Evolutionary conservation across 2,888 invertebrate genomes (phyloP).

Genomic region (Tipula vernalis): DNA sequence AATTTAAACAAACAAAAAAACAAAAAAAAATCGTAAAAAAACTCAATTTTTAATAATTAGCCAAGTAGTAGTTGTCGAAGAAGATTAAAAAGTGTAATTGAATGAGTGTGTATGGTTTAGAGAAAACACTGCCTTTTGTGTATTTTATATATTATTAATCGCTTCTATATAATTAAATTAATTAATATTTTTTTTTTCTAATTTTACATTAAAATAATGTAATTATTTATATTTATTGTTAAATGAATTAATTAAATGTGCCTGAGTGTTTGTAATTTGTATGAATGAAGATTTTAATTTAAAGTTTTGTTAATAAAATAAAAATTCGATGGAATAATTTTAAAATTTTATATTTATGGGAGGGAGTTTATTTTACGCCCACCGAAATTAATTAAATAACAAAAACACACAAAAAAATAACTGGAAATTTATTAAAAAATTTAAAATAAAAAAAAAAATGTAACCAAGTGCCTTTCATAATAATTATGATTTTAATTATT

Average conservation of each 20-base stretch:
- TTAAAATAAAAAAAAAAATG: neutral
- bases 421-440: neutral
- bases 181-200: neutral
- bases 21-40: neutral
- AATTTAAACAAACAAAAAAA: neutral
- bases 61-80: neutral
- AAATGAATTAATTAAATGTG: neutral
- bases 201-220: neutral
- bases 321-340: neutral
- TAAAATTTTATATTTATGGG: neutral
- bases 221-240: neutral
- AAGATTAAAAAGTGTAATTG: neutral
- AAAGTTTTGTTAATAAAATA: neutral
- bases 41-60: neutral
- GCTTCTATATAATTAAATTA: neutral
- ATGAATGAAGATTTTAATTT: neutral
- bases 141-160: neutral
- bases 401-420: neutral
- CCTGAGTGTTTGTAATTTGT: neutral
- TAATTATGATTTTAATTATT: neutral
- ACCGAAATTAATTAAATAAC: neutral
- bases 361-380: neutral
- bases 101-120: neutral
- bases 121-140: neutral
- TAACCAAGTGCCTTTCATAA: conserved; percentile 4